Evolutionary conservation across 2,888 invertebrate species (phyloP), one percentile per base, ranked within the genome.

Genomic region (Metalampra italica): DNA sequence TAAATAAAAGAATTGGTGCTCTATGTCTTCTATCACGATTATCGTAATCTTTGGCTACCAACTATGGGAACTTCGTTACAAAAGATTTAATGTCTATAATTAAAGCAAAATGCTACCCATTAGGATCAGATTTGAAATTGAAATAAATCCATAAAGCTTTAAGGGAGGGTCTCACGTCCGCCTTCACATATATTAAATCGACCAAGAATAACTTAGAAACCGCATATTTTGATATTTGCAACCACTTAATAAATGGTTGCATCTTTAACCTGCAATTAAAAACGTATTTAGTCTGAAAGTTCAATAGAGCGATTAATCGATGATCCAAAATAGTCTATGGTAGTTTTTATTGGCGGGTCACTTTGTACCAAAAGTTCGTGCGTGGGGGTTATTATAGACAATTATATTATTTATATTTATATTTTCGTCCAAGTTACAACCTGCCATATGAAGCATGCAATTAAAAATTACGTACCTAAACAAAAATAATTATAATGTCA

Each of bases 161-260:
- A 62, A 53, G 71, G 80, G 77, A 59, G 78, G 66, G 50, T 52
- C 62, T 44, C n/a, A n/a, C 52, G 50, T 66, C 77, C 82, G 80
- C 84, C 82, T 67, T 65, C 58, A 58, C 50, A 49, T 51, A 51
- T 34, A 50, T 43, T 52, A 56, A 45, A 53, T 15, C 13, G 3
- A 7, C 39, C 8, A 14, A 47, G 49, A 69, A 71, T 73, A 75
- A 74, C 36, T 22, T 22, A 22, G 22, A 70, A 56, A 52, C 51
- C 66, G 68, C 65, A 59, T 82, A 85, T 82, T 83, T 81, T 82
- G 78, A 75, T 78, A 58, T 76, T 73, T 61, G 83, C 85, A 78
- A 87, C 86, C 82, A 54, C 78, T 76, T 84, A 86, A 87, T 84
- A 71, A 67, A 55, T 62, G 72, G 76, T 68, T 78, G 51, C 48